Base-by-base conservation (phyloP, 2,797 vertebrate species). In the Myotis vivesi region DNA sequence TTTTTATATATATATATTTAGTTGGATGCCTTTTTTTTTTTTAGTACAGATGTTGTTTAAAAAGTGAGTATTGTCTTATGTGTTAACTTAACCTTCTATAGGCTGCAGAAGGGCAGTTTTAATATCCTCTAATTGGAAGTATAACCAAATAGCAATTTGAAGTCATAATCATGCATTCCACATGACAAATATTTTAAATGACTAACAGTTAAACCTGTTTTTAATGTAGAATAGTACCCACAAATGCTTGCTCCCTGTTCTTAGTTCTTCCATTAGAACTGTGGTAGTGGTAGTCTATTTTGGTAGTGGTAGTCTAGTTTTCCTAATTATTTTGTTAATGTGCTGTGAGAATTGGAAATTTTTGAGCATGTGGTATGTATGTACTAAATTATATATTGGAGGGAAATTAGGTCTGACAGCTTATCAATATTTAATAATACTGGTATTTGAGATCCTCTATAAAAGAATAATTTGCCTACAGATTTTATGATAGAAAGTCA, bases 371-470 rank as follows among this genome's bases (percentile, higher is more conserved):
- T 49, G 30, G 12, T 57, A 1, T 80, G 0, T 84, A 73, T 71
- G 22, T 77, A 33, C 69, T 91, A 66, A 91, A 69, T 71, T 80
- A 46, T 46, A 71, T 49, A 17, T 64, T 86, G 44, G 28, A 86
- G 6, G 46, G 41, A 91, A 77, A 81, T 62, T 57, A 75, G 22
- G 17, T 38, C 41, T 81, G 49, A 76, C 3, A 66, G 30, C 19
- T 90, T 75, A 87, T 28, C 38, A 76, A 11, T 92, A 84, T 87
- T 96, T 94, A 57, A 25, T 92, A 96, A 89, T 69, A 55, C 17
- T 46, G 17, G 8, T 44, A 55, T 92, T 91, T 94, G 72, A 9
- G 81, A 8, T 76, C 15, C 10, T 73, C n/a, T 94, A 28, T 33
- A 72, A 80, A 95, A 82, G 53, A 57, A 25, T 8, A 79, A 53